These are phyloP conservation scores for Micromussa lordhowensis DNA, from an alignment of 92 coral and sea anemone genomes.

Conservation along the genomic window DNA sequence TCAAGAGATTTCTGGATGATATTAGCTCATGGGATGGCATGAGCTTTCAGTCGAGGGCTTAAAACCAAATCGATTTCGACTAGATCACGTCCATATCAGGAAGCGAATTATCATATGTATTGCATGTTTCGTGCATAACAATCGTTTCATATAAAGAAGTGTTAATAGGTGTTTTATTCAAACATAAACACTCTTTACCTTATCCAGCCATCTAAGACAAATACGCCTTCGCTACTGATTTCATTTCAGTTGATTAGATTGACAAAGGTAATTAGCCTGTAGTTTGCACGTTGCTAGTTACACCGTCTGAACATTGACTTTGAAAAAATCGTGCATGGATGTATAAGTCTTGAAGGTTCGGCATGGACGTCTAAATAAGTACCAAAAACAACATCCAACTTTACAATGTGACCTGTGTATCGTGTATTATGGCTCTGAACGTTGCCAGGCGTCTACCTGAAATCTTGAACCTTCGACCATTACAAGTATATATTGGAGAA, in stretches of 20 bases:
- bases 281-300: not conserved
- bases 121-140: conserved; percentile 48
- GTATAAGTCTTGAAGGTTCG: not conserved
- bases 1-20: not conserved
- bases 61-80: conserved; percentile 13
- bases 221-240: conserved; percentile 45
- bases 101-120: conserved; percentile 32
- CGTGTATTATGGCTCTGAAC: not conserved
- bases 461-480: not conserved
- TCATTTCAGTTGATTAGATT: conserved; percentile 25
- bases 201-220: conserved; percentile 61
- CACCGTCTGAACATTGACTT: not conserved
- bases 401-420: not conserved
- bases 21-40: conserved; percentile 13
- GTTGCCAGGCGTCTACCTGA: not conserved
- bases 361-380: not conserved
- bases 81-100: not conserved
- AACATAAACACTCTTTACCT: conserved; percentile 72
- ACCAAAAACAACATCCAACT: not conserved
- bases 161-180: conserved; percentile 73
- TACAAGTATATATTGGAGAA: not conserved
- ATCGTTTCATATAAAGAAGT: conserved; percentile 52
- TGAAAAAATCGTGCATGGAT: not conserved
- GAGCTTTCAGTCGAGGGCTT: conserved; percentile 14
- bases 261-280: conserved; percentile 32